Evolutionary conservation across 2,113 vertebrate genomes (phyloP).

Genomic region (Sarotherodon lohbergeri): DNA sequence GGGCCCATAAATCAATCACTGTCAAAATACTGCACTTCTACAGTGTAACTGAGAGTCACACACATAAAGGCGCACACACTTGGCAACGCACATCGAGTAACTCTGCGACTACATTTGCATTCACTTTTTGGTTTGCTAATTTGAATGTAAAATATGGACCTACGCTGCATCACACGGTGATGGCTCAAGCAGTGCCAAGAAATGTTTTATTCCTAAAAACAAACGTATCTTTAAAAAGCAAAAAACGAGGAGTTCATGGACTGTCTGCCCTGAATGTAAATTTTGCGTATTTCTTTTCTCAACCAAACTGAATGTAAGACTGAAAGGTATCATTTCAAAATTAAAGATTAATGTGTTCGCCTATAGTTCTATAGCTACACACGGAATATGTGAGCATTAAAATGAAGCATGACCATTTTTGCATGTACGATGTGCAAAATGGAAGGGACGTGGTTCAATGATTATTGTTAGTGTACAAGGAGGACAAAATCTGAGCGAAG

Average conservation of each 20-base stretch:
- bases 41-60: neutral
- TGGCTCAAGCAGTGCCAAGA: neutral
- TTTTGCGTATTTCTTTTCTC: neutral
- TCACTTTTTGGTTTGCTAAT: neutral
- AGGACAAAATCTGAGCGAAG: neutral
- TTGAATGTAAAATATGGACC: slow-evolving; percentile 22
- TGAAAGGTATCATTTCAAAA: neutral
- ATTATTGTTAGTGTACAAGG: slow-evolving; percentile 30
- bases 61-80: neutral
- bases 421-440: neutral
- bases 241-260: neutral
- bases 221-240: neutral
- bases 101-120: slow-evolving; percentile 23
- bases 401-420: neutral
- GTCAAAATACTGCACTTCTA: slow-evolving; percentile 41
- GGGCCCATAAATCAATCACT: slow-evolving; percentile 50
- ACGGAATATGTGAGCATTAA: neutral
- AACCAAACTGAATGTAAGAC: neutral
- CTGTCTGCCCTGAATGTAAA: neutral
- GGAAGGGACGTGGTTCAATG: neutral
- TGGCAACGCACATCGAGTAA: neutral
- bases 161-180: neutral
- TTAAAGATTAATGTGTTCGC: neutral
- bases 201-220: neutral
- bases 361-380: neutral